Conservation (phyloP, 2,797 vertebrate species). For the Bradypodion pumilum region DNA sequence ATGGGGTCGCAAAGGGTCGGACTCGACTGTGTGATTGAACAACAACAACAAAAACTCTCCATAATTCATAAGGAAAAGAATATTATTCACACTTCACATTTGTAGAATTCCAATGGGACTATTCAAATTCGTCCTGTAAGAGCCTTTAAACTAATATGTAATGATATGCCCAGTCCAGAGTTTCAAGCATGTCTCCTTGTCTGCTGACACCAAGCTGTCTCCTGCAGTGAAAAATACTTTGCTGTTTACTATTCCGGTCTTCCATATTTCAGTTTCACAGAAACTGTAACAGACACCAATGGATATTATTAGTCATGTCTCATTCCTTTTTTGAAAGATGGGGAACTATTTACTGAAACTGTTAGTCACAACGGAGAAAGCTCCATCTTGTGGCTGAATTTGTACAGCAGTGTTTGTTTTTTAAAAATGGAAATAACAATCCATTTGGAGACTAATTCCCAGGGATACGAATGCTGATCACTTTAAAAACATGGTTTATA, state of each 20-base stretch:
- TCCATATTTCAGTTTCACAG: not conserved
- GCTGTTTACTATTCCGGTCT: not conserved
- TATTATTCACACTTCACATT: not conserved
- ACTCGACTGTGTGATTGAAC: too few relatives aligned
- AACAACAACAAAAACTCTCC: too few relatives aligned
- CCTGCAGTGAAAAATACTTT: not conserved
- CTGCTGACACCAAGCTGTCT: not conserved
- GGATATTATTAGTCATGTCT: not conserved
- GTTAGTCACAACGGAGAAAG: conserved; percentile 20
- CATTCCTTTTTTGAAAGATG: not conserved
- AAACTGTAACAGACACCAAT: conserved; percentile 5
- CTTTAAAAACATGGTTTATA: not conserved
- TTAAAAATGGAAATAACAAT: not conserved
- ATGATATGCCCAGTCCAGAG: not conserved
- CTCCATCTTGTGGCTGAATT: conserved; percentile 60
- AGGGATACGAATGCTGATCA: not conserved
- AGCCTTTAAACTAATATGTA: not conserved
- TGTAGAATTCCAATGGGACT: not conserved
- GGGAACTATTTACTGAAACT: not conserved
- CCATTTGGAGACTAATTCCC: not conserved
- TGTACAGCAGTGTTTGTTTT: not conserved
- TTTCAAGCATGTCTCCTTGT: not conserved
- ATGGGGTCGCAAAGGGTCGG: too few relatives aligned
- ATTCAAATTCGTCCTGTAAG: not conserved
- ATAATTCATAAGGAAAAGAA: not conserved